Base-by-base conservation (phyloP, 2,797 vertebrate species). In the Lophotriccus pileatus region DNA sequence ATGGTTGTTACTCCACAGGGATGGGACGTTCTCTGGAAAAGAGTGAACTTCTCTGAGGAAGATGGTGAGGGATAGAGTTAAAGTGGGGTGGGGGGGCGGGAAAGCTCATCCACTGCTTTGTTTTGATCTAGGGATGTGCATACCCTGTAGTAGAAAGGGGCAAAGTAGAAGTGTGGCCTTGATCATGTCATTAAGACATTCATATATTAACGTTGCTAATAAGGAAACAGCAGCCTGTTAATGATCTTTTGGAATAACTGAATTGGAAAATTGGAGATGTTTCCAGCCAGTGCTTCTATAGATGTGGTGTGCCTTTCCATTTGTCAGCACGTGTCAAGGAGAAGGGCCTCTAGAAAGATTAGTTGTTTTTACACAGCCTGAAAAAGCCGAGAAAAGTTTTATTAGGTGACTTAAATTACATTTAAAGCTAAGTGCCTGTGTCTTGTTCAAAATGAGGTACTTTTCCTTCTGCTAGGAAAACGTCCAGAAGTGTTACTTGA, bases 401-500 rank as follows among this genome's bases (percentile, higher is more conserved):
- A n/a, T 67, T 87, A 52, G 30, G 17, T 81, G n/a, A 47, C 37
- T 72, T 59, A 62, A 77, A 43, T 95, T 78, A 36, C 39, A 68
- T 80, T 69, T 72, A 37, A 28, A 46, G 16, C 21, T 46, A 68
- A 34, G 16, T 80, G 50, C 50, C 78, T 36, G 11, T 74, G 15
- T 49, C 36, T 58, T 14, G 1, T 37, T 47, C 39, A 66, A 67
- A 84, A 52, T 49, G 17, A 70, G 8, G 8, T 73, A n/a, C 59
- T 84, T 92, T 25, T 73, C n/a, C 55, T 84, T 92, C 27, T 80
- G 43, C 41, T 89, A 47, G n/a, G 66, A 34, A 70, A 87, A 80
- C 10, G 14, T 25, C 37, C 22, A 9, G 10, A 91, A 63, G 23
- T 18, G 18, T 85, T 50, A 12, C 23, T 37, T 85, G 52, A 80